Evolutionary conservation across 2,888 invertebrate species (phyloP).

Genomic region (Leptopterna dolabrata): DNA sequence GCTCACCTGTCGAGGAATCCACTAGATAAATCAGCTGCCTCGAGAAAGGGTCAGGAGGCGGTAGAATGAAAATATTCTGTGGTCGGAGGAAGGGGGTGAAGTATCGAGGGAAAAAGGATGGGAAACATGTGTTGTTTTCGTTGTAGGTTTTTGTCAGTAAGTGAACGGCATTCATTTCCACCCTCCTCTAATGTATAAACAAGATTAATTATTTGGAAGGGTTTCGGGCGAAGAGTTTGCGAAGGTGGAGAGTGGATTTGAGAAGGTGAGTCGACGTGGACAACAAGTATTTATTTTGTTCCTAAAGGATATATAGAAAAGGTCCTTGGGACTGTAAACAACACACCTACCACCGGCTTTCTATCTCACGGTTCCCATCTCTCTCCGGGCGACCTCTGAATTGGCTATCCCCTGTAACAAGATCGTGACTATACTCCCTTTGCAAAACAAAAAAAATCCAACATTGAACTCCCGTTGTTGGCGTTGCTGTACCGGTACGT

Average conservation of each 20-base stretch:
- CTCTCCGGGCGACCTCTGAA: neutral
- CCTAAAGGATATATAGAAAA: slow-evolving; percentile 45
- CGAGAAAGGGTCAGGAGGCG: neutral
- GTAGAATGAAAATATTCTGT: slow-evolving; percentile 24
- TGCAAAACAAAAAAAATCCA: no score
- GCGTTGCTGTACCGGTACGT: no score
- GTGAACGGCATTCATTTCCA: slow-evolving; percentile 5
- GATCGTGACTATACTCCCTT: neutral
- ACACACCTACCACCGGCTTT: slow-evolving; percentile 3
- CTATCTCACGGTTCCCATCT: neutral
- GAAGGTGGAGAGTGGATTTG: neutral
- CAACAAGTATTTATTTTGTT: slow-evolving; percentile 45
- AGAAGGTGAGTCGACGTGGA: slow-evolving; percentile 6
- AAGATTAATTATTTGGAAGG: slow-evolving; percentile 22
- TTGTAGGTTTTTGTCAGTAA: slow-evolving; percentile 24
- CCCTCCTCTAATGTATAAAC: neutral
- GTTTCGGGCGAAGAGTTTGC: neutral
- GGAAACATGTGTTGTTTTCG: slow-evolving; percentile 13
- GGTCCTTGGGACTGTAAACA: slow-evolving; percentile 37
- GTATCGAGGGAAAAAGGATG: neutral
- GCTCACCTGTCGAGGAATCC: slow-evolving; percentile 27
- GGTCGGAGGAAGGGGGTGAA: neutral
- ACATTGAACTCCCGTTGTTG: no score
- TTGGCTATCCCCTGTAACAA: neutral
- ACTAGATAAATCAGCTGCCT: slow-evolving; percentile 26